Evolutionary conservation across 2,797 vertebrate species (phyloP).

Genomic region (Anas bernieri): DNA sequence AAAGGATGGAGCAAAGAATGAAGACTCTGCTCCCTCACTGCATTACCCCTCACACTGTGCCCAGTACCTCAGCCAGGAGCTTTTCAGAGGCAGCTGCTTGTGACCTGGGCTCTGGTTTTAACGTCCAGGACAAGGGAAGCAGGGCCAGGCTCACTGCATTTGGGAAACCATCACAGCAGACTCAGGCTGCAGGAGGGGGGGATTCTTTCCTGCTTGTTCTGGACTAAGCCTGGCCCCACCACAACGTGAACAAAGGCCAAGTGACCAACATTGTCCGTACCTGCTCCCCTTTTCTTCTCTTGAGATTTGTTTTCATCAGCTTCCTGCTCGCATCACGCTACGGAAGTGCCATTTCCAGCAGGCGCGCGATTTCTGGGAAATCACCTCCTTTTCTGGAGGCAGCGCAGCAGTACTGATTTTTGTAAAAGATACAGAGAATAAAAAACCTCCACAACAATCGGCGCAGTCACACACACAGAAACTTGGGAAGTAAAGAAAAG

Average conservation of each 20-base stretch:
- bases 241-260: neutral
- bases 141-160: neutral
- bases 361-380: neutral
- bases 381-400: neutral
- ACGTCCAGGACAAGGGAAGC: neutral
- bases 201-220: neutral
- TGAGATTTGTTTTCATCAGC: neutral
- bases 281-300: neutral
- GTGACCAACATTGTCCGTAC: neutral
- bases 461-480: neutral
- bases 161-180: neutral
- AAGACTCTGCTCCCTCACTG: neutral
- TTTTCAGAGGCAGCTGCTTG: neutral
- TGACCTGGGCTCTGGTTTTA: neutral
- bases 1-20: constrained; percentile 7
- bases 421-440: neutral
- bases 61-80: neutral
- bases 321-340: neutral
- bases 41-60: neutral
- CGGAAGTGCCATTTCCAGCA: neutral
- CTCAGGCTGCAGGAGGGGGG: neutral
- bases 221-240: neutral
- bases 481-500: neutral
- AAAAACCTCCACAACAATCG: neutral
- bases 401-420: neutral